These are phyloP conservation scores for Xiphorhynchus erythropygius DNA, from an alignment of 2,797 vertebrate genomes.

Conservation along the genomic window DNA sequence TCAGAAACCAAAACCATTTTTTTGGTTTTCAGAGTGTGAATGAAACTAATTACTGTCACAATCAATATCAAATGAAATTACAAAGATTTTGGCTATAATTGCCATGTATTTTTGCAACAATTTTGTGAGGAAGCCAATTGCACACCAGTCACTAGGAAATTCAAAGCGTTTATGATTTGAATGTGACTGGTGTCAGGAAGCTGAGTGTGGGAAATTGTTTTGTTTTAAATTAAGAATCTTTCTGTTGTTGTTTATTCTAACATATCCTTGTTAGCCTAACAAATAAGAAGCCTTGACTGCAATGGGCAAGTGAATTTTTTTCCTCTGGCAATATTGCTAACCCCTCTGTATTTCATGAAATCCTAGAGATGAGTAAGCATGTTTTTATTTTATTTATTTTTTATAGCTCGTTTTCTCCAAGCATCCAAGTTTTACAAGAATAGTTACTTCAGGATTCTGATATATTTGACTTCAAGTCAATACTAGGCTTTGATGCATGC, in stretches of 20 bases:
- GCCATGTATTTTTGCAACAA: neutral
- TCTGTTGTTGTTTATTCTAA: neutral
- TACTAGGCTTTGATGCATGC: neutral
- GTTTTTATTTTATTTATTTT: neutral
- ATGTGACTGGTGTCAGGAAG: neutral
- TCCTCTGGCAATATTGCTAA: neutral
- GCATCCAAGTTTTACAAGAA: neutral
- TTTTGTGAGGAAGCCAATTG: neutral
- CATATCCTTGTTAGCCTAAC: neutral
- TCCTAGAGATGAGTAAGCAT: neutral
- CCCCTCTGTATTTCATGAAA: neutral
- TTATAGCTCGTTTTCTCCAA: neutral
- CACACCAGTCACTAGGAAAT: neutral
- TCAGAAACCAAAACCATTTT: too few species aligned
- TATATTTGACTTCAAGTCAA: neutral
- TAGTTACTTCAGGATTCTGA: neutral
- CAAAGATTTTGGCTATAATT: neutral
- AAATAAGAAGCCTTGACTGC: neutral
- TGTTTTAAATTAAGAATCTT: neutral
- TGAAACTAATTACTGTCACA: neutral
- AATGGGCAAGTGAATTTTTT: neutral
- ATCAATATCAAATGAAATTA: neutral
- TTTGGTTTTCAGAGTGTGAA: neutral
- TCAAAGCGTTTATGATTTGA: neutral
- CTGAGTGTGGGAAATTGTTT: neutral